Evolutionary conservation across 2,113 vertebrate genomes (phyloP), one percentile per base, ranked within the genome.

Genomic region (Prionailurus viverrinus): DNA sequence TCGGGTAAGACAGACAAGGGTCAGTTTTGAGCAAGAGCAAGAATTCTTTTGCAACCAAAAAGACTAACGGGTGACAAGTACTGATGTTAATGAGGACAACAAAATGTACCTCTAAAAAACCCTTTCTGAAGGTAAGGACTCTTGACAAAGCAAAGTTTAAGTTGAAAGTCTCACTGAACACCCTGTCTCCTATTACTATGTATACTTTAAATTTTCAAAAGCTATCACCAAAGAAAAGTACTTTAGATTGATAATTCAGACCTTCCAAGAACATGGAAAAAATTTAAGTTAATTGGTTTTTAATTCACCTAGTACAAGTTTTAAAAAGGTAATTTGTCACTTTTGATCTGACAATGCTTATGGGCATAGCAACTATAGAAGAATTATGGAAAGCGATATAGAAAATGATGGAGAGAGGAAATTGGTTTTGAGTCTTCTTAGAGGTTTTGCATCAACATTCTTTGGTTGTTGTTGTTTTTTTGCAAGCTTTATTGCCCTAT

Each of bases 251-350:
- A 98, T 96, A 95, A 98, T 98, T 98, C 97, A 97, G 96, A 97
- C 93, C 91, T 96, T 97, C 80, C 48, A 98, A 90, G 39, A 98
- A 84, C 69, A 97, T 53, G 96, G 0, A 97, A 95, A 95, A 98
- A 97, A 98, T 98, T 98, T 80, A 98, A 98, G 71, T 97, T 98
- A 98, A 98, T 98, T 98, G 98, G 96, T 95, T 98, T 98, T 98
- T 98, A 98, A 98, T 98, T 98, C 96, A 98, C 82, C 76, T 97
- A 98, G 69, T 93, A 96, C 84, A 98, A 98, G 80, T 94, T 97
- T 98, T 68, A 98, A 98, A 98, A 95, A 98, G 93, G 94, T 98
- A 98, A 98, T 98, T 98, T 98, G 97, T 98, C 98, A 98, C 97
- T 98, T 98, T 97, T 98, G 97, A 97, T 97, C 95, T 98, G 96